phyloP scores from a whole-genome alignment of 2,888 invertebrate genomes.

The Lasioglossum figueresi region DNA sequence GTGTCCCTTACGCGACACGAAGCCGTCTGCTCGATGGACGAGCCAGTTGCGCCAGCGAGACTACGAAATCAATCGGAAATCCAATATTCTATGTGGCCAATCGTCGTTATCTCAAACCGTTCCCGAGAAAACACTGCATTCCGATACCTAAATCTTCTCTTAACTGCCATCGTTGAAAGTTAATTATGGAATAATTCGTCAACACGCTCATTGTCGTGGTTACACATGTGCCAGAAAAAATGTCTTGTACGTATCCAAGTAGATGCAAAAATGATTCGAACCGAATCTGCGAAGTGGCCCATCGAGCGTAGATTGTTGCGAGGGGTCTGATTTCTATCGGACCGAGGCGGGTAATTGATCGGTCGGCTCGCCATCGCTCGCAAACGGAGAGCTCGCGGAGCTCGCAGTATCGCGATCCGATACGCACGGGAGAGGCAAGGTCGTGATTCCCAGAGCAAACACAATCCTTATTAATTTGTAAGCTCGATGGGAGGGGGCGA shows the following conservation, averaged over 20 bases:
- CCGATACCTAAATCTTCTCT: not conserved
- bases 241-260: too few species aligned
- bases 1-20: not conserved
- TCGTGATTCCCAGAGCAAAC: conserved; percentile 24
- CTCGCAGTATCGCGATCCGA: conserved; percentile 2
- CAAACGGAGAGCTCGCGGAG: not conserved
- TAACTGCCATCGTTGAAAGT: not conserved
- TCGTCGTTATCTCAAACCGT: not conserved
- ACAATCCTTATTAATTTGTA: conserved; percentile 30
- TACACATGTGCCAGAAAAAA: too few species aligned
- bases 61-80: conserved; percentile 34
- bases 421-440: conserved; percentile 24
- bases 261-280: not conserved
- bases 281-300: not conserved
- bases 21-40: not conserved
- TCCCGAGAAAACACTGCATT: not conserved
- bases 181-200: too few species aligned
- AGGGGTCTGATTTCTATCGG: not conserved
- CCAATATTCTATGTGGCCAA: not conserved
- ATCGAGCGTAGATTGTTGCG: not conserved
- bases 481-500: conserved; percentile 6
- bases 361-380: not conserved
- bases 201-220: too few species aligned
- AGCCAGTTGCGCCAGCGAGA: not conserved
- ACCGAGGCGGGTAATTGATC: conserved; percentile 8